Base-by-base conservation (phyloP, 1,140 invertebrate species). In the Drosophila guanche region DNA sequence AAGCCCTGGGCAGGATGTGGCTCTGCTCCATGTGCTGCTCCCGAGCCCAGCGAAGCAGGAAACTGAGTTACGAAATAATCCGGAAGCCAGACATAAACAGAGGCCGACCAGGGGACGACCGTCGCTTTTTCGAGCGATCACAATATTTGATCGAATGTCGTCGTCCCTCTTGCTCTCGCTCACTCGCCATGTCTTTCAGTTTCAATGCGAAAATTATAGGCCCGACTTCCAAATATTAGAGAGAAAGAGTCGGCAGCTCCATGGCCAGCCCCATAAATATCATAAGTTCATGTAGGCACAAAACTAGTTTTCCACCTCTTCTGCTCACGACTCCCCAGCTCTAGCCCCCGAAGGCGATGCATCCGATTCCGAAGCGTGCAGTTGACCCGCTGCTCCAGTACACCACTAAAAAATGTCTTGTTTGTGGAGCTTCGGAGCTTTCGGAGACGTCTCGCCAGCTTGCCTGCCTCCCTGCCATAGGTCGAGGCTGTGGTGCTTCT, bases 381-480 rank as follows among this genome's bases (percentile, higher is more conserved):
- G 65, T 67, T 68, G 65, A 68, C 65, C 65, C 65, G 65, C 65
- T 68, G 65, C 63, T 68, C 65, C 50, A 68, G 42, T 68, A 68
- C 65, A 68, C 65, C 55, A 56, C 62, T 55, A 46, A 43, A 27
- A 41, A 4, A 1, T 33, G 40, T 23, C n/a, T 23, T 20, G 29
- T 20, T 22, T 56, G 27, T n/a, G 41, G 16, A 46, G 42, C 27
- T 20, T 20, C n/a, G n/a, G n/a, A n/a, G n/a, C n/a, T 20, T 20
- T 20, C 16, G 7, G 25, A 41, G 22, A 1, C 41, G n/a, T 27
- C 14, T 60, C 16, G 27, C 33, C 12, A 51, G 23, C 58, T 29
- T 12, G 29, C 37, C 37, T 14, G 51, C 37, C n/a, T n/a, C n/a
- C 20, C 40, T 33, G 41, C 22, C 61, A 65, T 67, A 53, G 63